Conservation (phyloP, 2,797 vertebrate genomes). For the Allobates femoralis region DNA sequence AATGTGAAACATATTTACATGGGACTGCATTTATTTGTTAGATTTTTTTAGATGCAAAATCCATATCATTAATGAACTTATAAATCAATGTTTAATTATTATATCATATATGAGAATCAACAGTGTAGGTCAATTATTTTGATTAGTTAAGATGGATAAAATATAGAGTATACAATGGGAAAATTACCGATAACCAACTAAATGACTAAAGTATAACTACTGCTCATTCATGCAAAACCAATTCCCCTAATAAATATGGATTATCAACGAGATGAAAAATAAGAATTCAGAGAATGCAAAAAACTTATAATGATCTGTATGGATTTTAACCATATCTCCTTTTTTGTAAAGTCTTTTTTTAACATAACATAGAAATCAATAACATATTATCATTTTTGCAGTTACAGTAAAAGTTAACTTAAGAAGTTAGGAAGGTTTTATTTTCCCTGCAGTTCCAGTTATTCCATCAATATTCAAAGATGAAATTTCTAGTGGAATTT, state of each 20-base stretch:
- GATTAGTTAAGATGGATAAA: neutral
- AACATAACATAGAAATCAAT: neutral
- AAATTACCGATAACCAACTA: no score
- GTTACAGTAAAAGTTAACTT: neutral
- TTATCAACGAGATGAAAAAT: neutral
- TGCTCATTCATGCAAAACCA: neutral
- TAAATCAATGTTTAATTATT: neutral
- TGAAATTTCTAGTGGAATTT: constrained; percentile 45
- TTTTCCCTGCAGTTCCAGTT: constrained; percentile 1
- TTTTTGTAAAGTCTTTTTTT: no score
- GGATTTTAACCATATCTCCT: no score
- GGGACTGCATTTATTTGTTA: neutral
- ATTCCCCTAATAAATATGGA: neutral
- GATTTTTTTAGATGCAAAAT: neutral
- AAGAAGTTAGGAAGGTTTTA: no score
- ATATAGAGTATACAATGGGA: neutral
- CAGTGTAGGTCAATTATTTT: neutral
- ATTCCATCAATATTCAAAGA: constrained; percentile 15
- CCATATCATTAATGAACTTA: neutral
- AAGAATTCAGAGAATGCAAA: neutral
- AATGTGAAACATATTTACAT: neutral
- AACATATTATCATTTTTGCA: neutral
- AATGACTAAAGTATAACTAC: neutral
- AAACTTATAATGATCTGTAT: neutral
- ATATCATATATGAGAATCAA: neutral